Evolutionary conservation across 2,113 vertebrate genomes (phyloP).

Genomic region (Nipponia nippon): DNA sequence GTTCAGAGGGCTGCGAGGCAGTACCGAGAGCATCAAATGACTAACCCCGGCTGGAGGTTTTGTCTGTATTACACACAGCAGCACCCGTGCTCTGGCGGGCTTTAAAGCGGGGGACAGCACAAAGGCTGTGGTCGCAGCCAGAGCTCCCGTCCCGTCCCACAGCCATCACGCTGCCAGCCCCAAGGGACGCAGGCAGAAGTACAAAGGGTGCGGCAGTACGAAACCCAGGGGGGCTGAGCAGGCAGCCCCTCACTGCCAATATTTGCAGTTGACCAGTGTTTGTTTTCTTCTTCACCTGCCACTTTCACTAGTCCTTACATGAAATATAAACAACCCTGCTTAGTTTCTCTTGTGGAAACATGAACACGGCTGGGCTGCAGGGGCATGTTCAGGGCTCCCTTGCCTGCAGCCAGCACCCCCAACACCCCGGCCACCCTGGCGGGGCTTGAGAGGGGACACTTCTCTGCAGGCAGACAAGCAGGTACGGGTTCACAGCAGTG

Average conservation of each 20-base stretch:
- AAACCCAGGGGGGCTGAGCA: neutral
- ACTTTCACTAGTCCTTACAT: neutral
- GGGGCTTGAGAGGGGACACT: neutral
- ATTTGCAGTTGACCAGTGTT: neutral
- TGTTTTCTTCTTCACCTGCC: neutral
- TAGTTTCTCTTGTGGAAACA: neutral
- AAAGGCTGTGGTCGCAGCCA: neutral
- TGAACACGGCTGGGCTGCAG: accelerated
- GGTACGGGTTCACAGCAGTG: accelerated
- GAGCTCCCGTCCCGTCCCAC: neutral
- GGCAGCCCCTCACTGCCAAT: neutral
- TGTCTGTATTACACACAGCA: conserved; percentile 11
- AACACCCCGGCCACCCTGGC: neutral
- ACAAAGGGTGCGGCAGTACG: accelerated
- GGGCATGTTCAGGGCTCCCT: neutral
- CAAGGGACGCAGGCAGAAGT: accelerated
- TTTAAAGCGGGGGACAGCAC: neutral
- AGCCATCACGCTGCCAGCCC: neutral
- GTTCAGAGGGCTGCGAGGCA: neutral
- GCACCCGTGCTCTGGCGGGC: accelerated
- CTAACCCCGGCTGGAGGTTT: neutral
- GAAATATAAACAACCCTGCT: neutral
- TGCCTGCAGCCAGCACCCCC: neutral
- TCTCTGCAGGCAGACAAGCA: neutral
- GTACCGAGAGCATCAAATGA: neutral